Evolutionary conservation across 1,140 invertebrate species (phyloP).

Genomic region (Papilio xuthus): DNA sequence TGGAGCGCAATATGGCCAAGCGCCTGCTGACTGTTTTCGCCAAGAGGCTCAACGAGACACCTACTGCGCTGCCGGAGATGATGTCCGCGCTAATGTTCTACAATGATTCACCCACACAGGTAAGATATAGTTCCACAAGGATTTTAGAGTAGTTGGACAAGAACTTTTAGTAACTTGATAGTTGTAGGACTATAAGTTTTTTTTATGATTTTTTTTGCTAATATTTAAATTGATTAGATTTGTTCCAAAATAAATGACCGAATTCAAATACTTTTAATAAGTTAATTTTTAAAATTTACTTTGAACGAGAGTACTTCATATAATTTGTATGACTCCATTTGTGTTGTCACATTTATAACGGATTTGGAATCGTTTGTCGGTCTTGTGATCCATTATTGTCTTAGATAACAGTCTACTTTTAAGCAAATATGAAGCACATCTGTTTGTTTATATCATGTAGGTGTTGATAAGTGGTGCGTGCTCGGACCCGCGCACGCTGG

Average conservation of each 20-base stretch:
- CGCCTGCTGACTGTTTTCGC: constrained; percentile 85
- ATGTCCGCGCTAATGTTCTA: constrained; percentile 87
- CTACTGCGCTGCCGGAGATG: constrained; percentile 89
- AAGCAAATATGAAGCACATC: background rate
- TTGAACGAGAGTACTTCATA: no score
- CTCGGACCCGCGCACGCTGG: constrained; percentile 85
- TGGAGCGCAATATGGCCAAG: constrained; percentile 83
- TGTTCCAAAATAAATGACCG: background rate
- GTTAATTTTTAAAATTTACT: background rate
- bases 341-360: no score
- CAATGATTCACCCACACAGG: constrained; percentile 85
- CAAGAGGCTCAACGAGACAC: constrained; percentile 80
- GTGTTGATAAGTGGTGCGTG: constrained; percentile 86
- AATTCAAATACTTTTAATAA: background rate
- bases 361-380: no score
- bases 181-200: background rate
- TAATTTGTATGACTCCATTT: no score
- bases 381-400: no score
- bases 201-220: background rate
- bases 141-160: no score
- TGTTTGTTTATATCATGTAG: constrained; percentile 64
- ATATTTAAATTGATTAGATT: background rate
- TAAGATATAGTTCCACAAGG: constrained; percentile 48
- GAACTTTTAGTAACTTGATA: no score
- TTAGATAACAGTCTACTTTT: no score